Evolutionary conservation across 1,140 invertebrate genomes (phyloP).

Genomic region (Macrobrachium nipponense): DNA sequence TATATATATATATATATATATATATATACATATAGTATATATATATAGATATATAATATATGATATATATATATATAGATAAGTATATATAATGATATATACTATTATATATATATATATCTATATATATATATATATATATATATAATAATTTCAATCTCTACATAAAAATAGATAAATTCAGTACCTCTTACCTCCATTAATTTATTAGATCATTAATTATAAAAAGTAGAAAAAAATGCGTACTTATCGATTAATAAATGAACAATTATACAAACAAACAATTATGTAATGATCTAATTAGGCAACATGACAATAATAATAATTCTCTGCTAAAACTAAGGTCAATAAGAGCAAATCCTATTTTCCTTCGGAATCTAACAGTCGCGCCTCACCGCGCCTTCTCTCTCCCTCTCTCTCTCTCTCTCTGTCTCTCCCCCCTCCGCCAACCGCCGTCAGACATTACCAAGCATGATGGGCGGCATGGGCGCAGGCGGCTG

Average conservation of each 20-base stretch:
- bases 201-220: too few species aligned
- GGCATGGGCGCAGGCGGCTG: slow-evolving; percentile 64
- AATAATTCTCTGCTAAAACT: background rate
- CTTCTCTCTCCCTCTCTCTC: background rate
- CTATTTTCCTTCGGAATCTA: background rate
- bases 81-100: slow-evolving; percentile 13
- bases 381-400: background rate
- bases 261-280: too few species aligned
- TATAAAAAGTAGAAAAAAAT: too few species aligned
- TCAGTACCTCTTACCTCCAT: too few species aligned
- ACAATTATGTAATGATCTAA: background rate
- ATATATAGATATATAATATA: background rate
- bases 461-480: slow-evolving; percentile 62
- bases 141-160: background rate
- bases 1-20: slow-evolving; percentile 14
- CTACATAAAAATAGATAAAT: too few species aligned
- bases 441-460: slow-evolving; percentile 37
- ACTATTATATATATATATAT: background rate
- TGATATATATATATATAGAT: slow-evolving; percentile 18
- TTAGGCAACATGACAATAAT: background rate
- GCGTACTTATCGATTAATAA: too few species aligned
- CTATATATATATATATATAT: slow-evolving; percentile 9
- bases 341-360: too few species aligned
- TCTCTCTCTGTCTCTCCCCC: background rate
- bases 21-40: slow-evolving; percentile 6